phyloP scores from a whole-genome alignment of 2,888 invertebrate species.

The Globia sparganii region DNA sequence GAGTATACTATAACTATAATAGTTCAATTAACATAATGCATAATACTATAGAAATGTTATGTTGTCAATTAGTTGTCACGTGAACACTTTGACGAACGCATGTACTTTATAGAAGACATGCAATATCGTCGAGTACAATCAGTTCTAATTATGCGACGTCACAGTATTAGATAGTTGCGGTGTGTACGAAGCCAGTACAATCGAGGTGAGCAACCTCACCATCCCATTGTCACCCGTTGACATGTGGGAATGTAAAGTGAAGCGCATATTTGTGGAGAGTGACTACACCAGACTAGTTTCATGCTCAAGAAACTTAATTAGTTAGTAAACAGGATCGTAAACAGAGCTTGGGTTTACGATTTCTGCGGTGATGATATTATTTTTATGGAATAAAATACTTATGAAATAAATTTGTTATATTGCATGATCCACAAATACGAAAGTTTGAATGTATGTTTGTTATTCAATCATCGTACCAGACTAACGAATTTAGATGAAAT shows the following conservation, averaged over 20 bases:
- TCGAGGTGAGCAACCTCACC: conserved; percentile 87
- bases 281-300: conserved; percentile 54
- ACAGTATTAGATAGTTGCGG: conserved; percentile 79
- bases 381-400: neutral
- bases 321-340: conserved; percentile 62
- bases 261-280: conserved; percentile 72
- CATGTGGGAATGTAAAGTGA: conserved; percentile 82
- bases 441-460: conserved; percentile 10
- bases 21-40: conserved; percentile 53
- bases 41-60: conserved; percentile 54
- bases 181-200: conserved; percentile 68
- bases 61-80: conserved; percentile 61
- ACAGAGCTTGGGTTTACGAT: conserved; percentile 29
- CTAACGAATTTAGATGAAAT: conserved; percentile 10
- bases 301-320: conserved; percentile 67
- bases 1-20: conserved; percentile 41
- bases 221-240: conserved; percentile 82
- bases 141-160: conserved; percentile 85
- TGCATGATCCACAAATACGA: neutral
- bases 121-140: conserved; percentile 70
- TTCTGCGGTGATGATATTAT: conserved; percentile 12
- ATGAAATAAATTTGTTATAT: neutral
- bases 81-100: conserved; percentile 48
- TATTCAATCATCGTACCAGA: conserved; percentile 31
- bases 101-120: conserved; percentile 53